These are phyloP conservation scores for Callipepla californica DNA, from an alignment of 2,113 vertebrate species.

Conservation along the genomic window DNA sequence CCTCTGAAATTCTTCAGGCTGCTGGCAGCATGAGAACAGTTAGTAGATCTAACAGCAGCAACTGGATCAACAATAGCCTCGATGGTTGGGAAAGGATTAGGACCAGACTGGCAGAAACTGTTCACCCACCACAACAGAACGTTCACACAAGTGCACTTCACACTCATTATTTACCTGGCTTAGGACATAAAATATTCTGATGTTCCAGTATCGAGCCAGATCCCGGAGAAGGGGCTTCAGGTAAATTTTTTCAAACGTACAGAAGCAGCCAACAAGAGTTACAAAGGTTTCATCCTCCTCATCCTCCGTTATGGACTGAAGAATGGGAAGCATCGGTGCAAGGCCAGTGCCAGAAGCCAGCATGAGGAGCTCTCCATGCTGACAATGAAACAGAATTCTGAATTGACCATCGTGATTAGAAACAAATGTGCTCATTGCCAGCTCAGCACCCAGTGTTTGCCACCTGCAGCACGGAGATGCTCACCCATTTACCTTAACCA, in stretches of 20 bases:
- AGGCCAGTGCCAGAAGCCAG: constrained; percentile 82
- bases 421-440: background rate
- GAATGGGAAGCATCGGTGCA: constrained; percentile 83
- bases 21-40: background rate
- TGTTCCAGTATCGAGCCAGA: constrained; percentile 81
- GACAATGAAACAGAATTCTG: constrained; percentile 20
- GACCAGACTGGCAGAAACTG: background rate
- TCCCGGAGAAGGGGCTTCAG: constrained; percentile 81
- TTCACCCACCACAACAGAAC: background rate
- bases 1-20: background rate
- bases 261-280: constrained; percentile 82
- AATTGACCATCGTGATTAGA: background rate
- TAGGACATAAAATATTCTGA: constrained; percentile 80
- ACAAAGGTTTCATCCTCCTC: constrained; percentile 85
- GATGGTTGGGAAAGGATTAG: background rate
- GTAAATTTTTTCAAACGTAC: constrained; percentile 80
- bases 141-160: background rate
- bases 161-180: constrained; percentile 77
- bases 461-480: background rate
- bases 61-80: background rate
- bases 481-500: background rate
- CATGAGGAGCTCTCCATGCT: constrained; percentile 84
- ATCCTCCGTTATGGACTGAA: constrained; percentile 79
- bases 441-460: background rate
- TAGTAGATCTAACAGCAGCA: background rate